Base-by-base conservation (phyloP, 2,888 invertebrate genomes). In the Rugalucina vietnamica region DNA sequence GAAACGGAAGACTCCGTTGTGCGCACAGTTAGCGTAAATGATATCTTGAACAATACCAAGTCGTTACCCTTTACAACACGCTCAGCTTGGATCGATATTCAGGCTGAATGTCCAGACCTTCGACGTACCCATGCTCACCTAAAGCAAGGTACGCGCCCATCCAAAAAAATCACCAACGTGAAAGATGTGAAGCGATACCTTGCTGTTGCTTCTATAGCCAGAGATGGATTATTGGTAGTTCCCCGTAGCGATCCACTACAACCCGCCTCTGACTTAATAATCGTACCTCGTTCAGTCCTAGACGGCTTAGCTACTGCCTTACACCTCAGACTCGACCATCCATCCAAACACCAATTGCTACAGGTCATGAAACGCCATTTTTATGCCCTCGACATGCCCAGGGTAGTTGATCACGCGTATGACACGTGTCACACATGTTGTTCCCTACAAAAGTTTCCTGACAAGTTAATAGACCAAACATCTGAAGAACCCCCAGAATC, bases 321-420 rank as follows among this genome's bases (percentile, higher is more conserved):
- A n/a, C n/a, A n/a, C n/a, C n/a, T n/a, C n/a, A n/a, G n/a, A n/a
- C n/a, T n/a, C n/a, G n/a, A n/a, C n/a, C n/a, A n/a, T n/a, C n/a
- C n/a, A n/a, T n/a, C 81, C 1, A 77, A 60, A 8, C 73, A 87
- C 39, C 88, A 89, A 69, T 43, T 90, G 29, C 69, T 73, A 70
- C 29, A 32, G 29, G 75, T 84, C 1, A 36, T 69, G n/a, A 73
- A 80, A 1, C 70, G 87, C 18, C 77, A 88, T 72, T 87, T 90
- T 60, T 89, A 77, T 82, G 87, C 89, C 18, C 74, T 89, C 1
- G 87, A 89, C 73, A 77, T 89, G 71, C 80, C 82, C 37, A 85
- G 79, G 49, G 77, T 85, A 21, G 81, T 89, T 24, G 81, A 85
- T 18, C n/a, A 5, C 29, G 54, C 69, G 10, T 54, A 50, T 32